Conservation (phyloP, 2,113 vertebrate genomes). For the Balaenoptera acutorostrata region DNA sequence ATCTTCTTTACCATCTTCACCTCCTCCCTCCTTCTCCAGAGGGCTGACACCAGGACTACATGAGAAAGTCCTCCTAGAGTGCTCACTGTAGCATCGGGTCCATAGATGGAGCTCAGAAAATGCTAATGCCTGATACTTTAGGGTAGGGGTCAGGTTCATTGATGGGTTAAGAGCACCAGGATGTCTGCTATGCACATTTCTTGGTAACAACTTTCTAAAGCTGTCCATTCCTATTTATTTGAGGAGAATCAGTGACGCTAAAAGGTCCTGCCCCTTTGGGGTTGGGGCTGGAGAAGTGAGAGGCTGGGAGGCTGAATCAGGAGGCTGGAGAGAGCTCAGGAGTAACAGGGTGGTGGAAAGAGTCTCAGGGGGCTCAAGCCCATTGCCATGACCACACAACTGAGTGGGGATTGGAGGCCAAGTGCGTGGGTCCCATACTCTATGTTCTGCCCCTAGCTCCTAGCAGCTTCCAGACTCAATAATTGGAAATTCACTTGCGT, state of each 20-base stretch:
- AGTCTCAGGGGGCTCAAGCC: not conserved
- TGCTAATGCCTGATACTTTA: not conserved
- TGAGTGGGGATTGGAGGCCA: not conserved
- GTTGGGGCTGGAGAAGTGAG: not conserved
- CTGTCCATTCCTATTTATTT: not conserved
- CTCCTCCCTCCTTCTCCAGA: not conserved
- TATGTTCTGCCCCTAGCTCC: too few relatives aligned
- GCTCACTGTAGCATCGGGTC: not conserved
- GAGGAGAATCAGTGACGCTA: not conserved
- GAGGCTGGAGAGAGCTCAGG: not conserved
- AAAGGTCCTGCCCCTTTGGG: not conserved
- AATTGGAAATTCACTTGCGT: not conserved
- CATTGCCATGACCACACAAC: not conserved
- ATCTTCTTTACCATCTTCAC: fast-evolving
- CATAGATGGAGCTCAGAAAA: not conserved
- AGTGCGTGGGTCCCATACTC: not conserved
- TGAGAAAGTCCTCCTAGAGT: not conserved
- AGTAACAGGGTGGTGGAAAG: not conserved
- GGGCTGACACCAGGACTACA: not conserved
- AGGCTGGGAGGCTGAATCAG: not conserved
- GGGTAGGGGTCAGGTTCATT: not conserved
- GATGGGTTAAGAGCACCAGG: not conserved
- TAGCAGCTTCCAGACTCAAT: not conserved
- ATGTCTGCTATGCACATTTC: not conserved
- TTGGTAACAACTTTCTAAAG: not conserved